Evolutionary conservation across 2,797 vertebrate species (phyloP), one percentile per base, ranked within the genome.

Genomic region (Calcarius lapponicus): DNA sequence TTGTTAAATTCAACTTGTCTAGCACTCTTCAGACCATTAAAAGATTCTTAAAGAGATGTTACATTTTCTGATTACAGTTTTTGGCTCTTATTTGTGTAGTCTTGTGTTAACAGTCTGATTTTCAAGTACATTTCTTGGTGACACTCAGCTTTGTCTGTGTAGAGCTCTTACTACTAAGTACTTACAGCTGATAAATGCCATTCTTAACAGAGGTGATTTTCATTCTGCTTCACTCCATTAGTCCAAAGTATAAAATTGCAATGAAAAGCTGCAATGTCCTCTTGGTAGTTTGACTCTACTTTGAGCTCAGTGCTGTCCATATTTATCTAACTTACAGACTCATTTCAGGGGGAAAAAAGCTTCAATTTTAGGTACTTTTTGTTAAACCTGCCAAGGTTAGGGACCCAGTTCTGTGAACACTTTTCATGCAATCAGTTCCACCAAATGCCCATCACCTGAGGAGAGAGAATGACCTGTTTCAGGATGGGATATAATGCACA

Each of bases 131-230:
- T 91, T 96, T 93, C 94, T 96, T 93, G 91, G 92, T 93, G 93
- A 94, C 92, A 93, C 94, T 96, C 80, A 90, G 80, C 88, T 95
- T 96, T 96, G 93, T 92, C 92, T 93, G 94, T 95, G 87, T 94
- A 96, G 95, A 88, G 91, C 93, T 96, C 95, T 96, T 89, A 89
- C 50, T 87, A 91, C 80, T 90, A 90, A 95, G 92, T 93, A 95
- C 95, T 96, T 96, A 82, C 19, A 34, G 88, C 96, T 93, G 93
- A 96, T 93, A 96, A 97, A 97, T 93, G 96, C 92, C 92, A 92
- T 96, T 96, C 95, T 95, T 95, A 97, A 95, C 91, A 90, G 90
- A 96, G 94, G 94, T 96, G 94, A 95, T 97, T 96, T 96, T 90
- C 95, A 96, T 96, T 95, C 87, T 96, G 94, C 73, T 92, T 88